Base-by-base conservation (phyloP, 2,113 vertebrate genomes). In the Solea senegalensis region DNA sequence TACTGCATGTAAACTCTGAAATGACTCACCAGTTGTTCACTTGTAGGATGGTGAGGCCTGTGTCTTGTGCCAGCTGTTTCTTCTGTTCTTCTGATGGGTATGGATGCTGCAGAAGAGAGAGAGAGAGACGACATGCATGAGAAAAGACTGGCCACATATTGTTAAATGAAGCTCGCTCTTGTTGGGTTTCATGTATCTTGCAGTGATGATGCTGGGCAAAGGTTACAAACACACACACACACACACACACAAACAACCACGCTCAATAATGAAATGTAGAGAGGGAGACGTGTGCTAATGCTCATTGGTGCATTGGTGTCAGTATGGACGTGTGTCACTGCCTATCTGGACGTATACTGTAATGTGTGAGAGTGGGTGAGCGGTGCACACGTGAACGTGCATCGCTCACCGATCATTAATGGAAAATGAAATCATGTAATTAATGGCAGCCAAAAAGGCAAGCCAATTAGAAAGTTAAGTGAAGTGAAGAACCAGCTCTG, bases 81-180 rank as follows among this genome's bases (percentile, higher is more conserved):
- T 99, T 99, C 96, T 99, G 98, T 93, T 99, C 98, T 95, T 99
- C 98, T 91, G 98, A 99, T 69, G 98, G 98, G 93, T 99, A 99
- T 56, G 98, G 98, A 90, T 99, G 98, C 98, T 99, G 88, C 27
- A 39, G 92, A 87, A 82, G 65, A 63, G 58, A 58, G 65, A 63
- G 58, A 58, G 28, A 59, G 26, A 79, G 40, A 83, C 15, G 54
- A 41, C 60, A 56, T 13, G 3, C 14, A 15, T 78, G 34, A 78
- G 61, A 69, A 72, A 84, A 78, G 43, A 43, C 65, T 46, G 53
- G 55, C 49, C 62, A 49, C 54, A 68, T 69, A 82, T 77, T 80
- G 82, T 80, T 80, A 66, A 81, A 81, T 72, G 69, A 84, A 77
- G 79, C 81, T 50, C 41, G 43, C 62, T 72, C 62, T 81, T 70